phyloP scores from a whole-genome alignment of 2,113 vertebrate species.

The Polypterus bichir region DNA sequence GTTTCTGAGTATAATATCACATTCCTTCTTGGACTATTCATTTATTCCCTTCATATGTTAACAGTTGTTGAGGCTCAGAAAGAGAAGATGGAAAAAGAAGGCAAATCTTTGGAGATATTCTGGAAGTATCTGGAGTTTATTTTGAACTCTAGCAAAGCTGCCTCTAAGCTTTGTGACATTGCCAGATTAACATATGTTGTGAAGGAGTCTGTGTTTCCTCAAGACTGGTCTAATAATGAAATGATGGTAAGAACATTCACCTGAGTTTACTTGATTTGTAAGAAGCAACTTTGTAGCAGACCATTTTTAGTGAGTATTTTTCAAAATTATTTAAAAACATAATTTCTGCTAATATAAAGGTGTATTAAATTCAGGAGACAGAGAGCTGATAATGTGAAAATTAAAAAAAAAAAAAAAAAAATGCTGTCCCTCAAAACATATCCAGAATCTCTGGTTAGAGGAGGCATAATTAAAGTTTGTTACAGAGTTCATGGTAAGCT shows the following conservation, averaged over 20 bases:
- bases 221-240: constrained; percentile 36
- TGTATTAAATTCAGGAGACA: too few relatives aligned
- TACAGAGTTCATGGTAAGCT: too few relatives aligned
- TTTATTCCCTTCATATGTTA: neutral
- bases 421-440: too few relatives aligned
- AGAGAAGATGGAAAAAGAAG: constrained; percentile 26
- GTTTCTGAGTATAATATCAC: too few relatives aligned
- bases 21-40: too few relatives aligned
- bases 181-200: constrained; percentile 51
- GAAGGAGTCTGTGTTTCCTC: constrained; percentile 33
- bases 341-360: too few relatives aligned
- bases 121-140: constrained; percentile 70
- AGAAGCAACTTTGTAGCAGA: neutral
- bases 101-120: constrained; percentile 53
- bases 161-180: constrained; percentile 62
- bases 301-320: too few relatives aligned
- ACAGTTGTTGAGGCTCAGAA: constrained; percentile 37
- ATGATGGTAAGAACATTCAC: constrained; percentile 50
- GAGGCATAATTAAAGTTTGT: too few relatives aligned
- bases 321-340: too few relatives aligned
- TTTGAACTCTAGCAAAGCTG: constrained; percentile 48
- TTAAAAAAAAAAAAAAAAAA: too few relatives aligned
- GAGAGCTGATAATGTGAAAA: too few relatives aligned
- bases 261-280: neutral
- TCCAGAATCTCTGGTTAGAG: too few relatives aligned